A percentile compares a stretch with the other conserved stretches of the same genome.
Conservation (phyloP, 2,113 vertebrate species). For the Nesoenas mayeri region DNA sequence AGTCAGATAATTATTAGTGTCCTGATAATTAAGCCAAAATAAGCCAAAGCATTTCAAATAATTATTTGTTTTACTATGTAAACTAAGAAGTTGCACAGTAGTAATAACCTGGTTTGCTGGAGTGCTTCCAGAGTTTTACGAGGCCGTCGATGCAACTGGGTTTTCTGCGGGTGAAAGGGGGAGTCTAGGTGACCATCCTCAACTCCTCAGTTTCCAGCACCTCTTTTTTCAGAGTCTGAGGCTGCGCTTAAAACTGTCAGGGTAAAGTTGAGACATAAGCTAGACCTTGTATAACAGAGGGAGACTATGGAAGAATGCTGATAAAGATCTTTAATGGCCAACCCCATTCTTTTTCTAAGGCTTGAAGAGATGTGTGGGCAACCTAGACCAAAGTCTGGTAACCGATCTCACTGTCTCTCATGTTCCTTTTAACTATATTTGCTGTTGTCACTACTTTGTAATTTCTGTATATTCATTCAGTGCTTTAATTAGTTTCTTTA, state of each 20-base stretch:
- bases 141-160: background rate
- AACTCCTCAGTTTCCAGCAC: background rate
- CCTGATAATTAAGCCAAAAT: background rate
- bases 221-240: background rate
- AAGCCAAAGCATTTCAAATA: background rate
- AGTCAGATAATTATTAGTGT: constrained; percentile 17
- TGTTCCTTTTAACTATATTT: background rate
- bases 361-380: background rate
- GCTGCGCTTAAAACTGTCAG: background rate
- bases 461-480: background rate
- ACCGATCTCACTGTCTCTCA: background rate
- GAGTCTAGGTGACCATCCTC: background rate
- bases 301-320: background rate
- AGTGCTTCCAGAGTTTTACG: background rate
- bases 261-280: background rate
- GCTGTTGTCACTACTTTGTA: background rate
- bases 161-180: background rate
- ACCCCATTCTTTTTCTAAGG: background rate
- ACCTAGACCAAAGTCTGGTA: background rate
- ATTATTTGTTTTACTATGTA: background rate
- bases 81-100: background rate
- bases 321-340: background rate
- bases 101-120: background rate
- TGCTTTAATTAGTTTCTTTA: background rate
- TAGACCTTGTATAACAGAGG: background rate